These are phyloP conservation scores for Acrocephalus scirpaceus DNA, from an alignment of 2,797 vertebrate species.

Conservation along the genomic window DNA sequence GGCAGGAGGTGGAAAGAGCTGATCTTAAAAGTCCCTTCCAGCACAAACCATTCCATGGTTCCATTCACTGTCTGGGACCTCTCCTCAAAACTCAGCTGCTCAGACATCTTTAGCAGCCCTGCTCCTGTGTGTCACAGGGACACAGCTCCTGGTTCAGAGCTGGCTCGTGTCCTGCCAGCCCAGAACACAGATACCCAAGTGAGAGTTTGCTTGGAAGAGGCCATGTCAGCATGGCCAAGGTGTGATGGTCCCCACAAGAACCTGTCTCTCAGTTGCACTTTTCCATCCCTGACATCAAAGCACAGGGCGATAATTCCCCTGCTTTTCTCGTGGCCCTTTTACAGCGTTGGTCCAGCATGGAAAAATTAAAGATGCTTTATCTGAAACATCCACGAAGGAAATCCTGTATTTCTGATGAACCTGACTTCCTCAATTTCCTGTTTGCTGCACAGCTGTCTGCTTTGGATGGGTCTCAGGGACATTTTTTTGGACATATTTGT, in stretches of 20 bases:
- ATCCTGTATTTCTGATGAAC: conserved; percentile 76
- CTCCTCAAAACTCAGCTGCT: not conserved
- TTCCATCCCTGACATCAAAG: not conserved
- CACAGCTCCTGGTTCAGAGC: not conserved
- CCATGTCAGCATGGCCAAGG: not conserved
- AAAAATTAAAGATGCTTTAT: conserved; percentile 70
- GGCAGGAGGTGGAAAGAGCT: not conserved
- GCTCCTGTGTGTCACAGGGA: too few relatives aligned
- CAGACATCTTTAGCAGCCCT: not conserved
- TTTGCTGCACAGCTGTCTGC: conserved; percentile 76
- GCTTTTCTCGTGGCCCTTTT: not conserved
- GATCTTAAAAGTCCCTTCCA: not conserved
- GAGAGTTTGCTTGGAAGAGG: not conserved
- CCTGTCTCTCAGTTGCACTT: not conserved
- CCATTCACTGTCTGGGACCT: too few relatives aligned
- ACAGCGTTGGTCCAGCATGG: conserved; percentile 11
- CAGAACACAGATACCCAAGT: accelerated
- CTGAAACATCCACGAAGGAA: conserved; percentile 73
- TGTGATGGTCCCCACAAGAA: not conserved
- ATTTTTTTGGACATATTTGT: conserved; percentile 73
- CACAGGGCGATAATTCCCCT: not conserved
- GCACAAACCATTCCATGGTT: not conserved
- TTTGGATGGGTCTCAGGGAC: conserved; percentile 69
- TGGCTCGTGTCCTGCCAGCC: not conserved
- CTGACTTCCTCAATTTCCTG: conserved; percentile 84